These are phyloP conservation scores for Cygnus olor DNA, from an alignment of 2,797 vertebrate genomes.

Conservation along the genomic window DNA sequence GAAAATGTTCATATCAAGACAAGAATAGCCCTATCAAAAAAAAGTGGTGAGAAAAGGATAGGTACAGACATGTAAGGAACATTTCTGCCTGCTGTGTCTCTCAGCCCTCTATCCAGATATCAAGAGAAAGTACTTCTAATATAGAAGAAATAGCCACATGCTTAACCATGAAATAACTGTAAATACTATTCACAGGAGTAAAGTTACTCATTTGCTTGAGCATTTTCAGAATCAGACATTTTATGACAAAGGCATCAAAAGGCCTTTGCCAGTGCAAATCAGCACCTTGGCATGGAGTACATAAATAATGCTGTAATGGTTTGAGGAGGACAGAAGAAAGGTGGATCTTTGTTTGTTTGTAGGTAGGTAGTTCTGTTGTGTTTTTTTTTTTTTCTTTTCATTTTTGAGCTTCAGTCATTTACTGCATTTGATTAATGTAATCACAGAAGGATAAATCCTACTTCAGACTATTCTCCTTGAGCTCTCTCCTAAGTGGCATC, in stretches of 20 bases:
- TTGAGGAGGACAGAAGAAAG: not conserved
- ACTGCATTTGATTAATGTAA: not conserved
- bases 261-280: not conserved
- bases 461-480: not conserved
- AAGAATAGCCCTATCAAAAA: conserved; percentile 25
- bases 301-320: not conserved
- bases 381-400: not conserved
- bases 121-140: not conserved
- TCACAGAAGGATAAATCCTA: not conserved
- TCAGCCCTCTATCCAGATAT: not conserved
- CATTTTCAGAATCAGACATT: not conserved
- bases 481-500: not conserved
- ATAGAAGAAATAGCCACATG: not conserved
- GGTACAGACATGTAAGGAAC: not conserved
- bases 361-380: too few relatives aligned
- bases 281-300: not conserved
- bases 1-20: not conserved
- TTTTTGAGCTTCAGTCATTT: not conserved
- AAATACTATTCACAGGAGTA: not conserved
- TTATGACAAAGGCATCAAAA: not conserved
- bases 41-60: not conserved
- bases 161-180: not conserved
- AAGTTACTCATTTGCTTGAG: not conserved
- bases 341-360: too few relatives aligned
- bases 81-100: not conserved